These are phyloP conservation scores for Hemithea aestivaria DNA, from an alignment of 2,888 invertebrate species.

Conservation along the genomic window DNA sequence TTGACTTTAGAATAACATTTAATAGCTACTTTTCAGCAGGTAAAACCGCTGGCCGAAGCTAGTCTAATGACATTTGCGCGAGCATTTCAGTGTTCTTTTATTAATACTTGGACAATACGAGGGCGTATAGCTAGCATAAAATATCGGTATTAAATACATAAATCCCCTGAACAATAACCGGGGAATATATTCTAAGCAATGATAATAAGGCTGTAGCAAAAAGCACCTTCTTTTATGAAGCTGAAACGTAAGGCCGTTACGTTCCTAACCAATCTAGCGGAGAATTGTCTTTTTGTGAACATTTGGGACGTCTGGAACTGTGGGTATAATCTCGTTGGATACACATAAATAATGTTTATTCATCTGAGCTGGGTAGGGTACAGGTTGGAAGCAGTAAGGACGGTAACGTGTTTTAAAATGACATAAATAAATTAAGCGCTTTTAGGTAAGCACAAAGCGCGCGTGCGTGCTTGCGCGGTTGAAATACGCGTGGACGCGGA, in stretches of 20 bases:
- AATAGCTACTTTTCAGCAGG: too few species aligned
- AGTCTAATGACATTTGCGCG: too few species aligned
- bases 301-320: conserved; percentile 21
- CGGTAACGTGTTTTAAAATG: not conserved
- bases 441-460: too few species aligned
- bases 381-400: not conserved
- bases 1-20: too few species aligned
- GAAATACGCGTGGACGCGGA: too few species aligned
- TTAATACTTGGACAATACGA: too few species aligned
- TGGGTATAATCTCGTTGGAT: conserved; percentile 21
- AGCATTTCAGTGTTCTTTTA: too few species aligned
- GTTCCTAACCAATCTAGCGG: conserved; percentile 19
- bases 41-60: too few species aligned
- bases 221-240: conserved; percentile 9
- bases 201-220: conserved; percentile 1
- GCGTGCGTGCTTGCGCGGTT: too few species aligned
- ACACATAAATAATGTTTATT: conserved; percentile 24
- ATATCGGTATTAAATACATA: conserved; percentile 1
- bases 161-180: conserved; percentile 5
- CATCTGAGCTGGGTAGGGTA: conserved; percentile 1
- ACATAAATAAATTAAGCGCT: not conserved
- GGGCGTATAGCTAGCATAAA: not conserved
- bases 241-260: conserved; percentile 17
- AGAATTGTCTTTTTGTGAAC: conserved; percentile 24
- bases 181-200: not conserved